Conservation (phyloP, 2,113 vertebrate genomes). For the Toxostoma redivivum region DNA sequence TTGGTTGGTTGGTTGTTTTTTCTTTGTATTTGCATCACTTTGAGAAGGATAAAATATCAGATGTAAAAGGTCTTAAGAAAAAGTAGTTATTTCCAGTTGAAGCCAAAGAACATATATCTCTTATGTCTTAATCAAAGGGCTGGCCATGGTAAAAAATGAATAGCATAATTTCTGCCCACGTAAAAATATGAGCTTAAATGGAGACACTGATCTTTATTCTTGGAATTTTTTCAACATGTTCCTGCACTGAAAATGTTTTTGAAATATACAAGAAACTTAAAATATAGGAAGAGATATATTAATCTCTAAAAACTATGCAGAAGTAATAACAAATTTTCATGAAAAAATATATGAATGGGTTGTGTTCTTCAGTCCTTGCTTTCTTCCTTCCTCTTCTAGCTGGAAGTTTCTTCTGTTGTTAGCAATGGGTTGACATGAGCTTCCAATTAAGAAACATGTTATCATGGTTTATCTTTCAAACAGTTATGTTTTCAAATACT, state of each 20-base stretch:
- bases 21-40: not conserved
- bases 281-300: not conserved
- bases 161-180: not conserved
- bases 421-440: not conserved
- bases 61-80: not conserved
- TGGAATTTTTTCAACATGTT: not conserved
- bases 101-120: not conserved
- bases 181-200: not conserved
- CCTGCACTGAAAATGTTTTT: not conserved
- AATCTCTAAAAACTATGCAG: not conserved
- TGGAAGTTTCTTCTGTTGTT: not conserved
- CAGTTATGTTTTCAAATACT: not conserved
- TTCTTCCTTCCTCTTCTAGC: not conserved
- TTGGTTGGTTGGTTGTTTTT: too few species aligned
- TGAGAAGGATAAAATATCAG: not conserved
- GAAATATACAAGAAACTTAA: not conserved
- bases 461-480: not conserved
- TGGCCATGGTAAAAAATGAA: not conserved
- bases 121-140: not conserved
- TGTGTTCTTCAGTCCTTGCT: not conserved
- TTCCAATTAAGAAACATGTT: not conserved
- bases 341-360: rapidly evolving
- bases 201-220: not conserved
- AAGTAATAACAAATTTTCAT: not conserved
- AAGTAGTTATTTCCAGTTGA: not conserved